Base-by-base conservation (phyloP, 2,888 invertebrate genomes). In the Eucera pruinosa region DNA sequence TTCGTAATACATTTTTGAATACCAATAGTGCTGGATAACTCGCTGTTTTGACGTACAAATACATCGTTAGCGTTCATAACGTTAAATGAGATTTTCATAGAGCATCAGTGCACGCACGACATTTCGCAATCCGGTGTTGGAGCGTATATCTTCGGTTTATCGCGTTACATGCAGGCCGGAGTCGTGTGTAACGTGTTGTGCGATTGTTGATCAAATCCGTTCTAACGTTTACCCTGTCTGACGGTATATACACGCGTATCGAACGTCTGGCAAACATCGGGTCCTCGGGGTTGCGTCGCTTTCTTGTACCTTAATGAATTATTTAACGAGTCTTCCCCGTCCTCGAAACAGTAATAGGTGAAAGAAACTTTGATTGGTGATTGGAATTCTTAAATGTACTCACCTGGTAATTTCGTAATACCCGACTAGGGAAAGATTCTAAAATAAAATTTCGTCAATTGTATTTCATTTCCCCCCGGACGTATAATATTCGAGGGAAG, bases 161-260 rank as follows among this genome's bases (percentile, higher is more conserved):
- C 77, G 64, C 33, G 41, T 41, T 39, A 45, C n/a, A 20, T 33
- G 45, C 55, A 23, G 66, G 30, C 13, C 33, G 30, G 57, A 64
- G 47, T 73, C 62, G 62, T 64, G 52, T 74, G 77, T 68, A 47
- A 68, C 73, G 57, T 67, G 72, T 72, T 76, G 76, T 72, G 48
- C 64, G 64, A 52, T 65, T 36, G 67, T 60, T 64, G 73, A 73
- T 58, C 68, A 48, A 67, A 68, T 48, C 65, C 15, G 45, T 25
- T 58, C 36, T 25, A 47, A 43, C 47, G 55, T 78, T 78, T 68
- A 48, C 62, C 39, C 23, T 50, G 41, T 15, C 33, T 6, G 30
- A 18, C 33, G 43, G 25, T 57, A n/a, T n/a, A n/a, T n/a, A 36
- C 50, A 43, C 52, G 68, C 52, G 52, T 68, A 43, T 45, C 52